phyloP scores from a whole-genome alignment of 2,113 vertebrate genomes.

The Prionailurus viverrinus region DNA sequence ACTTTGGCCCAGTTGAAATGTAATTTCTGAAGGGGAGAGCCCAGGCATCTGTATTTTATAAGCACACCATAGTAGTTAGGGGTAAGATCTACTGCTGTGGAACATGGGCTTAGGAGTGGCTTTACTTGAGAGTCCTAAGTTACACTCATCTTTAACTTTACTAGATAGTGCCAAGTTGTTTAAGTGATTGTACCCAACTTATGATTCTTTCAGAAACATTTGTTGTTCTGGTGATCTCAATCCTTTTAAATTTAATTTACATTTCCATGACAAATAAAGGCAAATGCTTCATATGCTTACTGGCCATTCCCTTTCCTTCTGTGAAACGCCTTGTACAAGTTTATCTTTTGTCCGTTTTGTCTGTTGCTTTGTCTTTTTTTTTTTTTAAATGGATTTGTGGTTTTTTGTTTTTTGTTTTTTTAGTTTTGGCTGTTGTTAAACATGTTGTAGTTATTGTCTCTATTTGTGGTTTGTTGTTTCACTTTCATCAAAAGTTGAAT shows the following conservation, averaged over 20 bases:
- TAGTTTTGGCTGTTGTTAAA: neutral
- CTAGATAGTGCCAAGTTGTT: neutral
- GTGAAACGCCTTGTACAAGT: neutral
- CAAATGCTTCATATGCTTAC: neutral
- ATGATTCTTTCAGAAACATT: neutral
- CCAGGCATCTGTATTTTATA: neutral
- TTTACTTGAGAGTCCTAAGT: neutral
- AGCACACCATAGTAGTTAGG: neutral
- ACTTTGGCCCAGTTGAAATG: neutral
- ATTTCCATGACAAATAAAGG: neutral
- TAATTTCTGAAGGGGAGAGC: neutral
- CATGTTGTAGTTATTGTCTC: neutral
- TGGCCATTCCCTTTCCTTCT: no score
- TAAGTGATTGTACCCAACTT: neutral
- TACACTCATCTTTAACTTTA: neutral
- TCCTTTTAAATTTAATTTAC: neutral
- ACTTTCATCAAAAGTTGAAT: neutral
- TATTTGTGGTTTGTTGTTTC: neutral
- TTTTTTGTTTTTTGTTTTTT: neutral
- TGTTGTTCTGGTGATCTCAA: neutral
- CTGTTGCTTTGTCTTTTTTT: neutral
- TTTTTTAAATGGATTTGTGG: neutral
- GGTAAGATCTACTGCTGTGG: neutral
- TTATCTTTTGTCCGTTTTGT: neutral
- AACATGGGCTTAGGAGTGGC: neutral